Percentiles rank a stretch among this genome's conserved stretches.
Conservation (phyloP, 2,113 vertebrate genomes). For the Illadopsis cleaveri region DNA sequence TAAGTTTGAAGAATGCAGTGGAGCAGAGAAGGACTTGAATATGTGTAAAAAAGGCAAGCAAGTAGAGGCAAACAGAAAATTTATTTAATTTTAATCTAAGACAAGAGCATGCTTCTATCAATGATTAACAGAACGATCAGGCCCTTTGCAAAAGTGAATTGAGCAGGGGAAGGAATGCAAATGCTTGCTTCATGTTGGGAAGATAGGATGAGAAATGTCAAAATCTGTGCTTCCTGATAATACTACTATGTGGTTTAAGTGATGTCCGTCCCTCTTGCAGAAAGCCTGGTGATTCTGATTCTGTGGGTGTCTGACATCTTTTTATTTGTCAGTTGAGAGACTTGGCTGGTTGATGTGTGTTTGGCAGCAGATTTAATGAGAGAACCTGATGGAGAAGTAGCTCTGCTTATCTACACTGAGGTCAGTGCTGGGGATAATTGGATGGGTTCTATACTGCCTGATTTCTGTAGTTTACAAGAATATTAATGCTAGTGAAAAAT, state of each 20-base stretch:
- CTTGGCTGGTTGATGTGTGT: background rate
- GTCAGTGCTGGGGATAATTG: background rate
- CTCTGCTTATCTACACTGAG: background rate
- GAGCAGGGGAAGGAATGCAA: background rate
- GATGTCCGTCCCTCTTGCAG: background rate
- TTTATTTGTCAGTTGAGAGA: background rate
- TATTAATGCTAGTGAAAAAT: background rate
- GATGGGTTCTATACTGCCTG: background rate
- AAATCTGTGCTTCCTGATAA: background rate
- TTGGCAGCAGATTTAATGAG: conserved; percentile 21
- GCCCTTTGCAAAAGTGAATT: background rate
- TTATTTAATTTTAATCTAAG: background rate
- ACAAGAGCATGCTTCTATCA: background rate
- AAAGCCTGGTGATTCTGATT: background rate
- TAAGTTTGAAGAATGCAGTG: background rate
- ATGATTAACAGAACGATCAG: background rate
- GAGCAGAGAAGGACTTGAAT: background rate
- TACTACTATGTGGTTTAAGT: background rate
- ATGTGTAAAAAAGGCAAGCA: background rate
- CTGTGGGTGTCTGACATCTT: background rate
- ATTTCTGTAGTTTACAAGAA: background rate
- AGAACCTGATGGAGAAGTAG: background rate
- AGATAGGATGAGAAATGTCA: background rate
- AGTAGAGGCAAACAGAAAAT: background rate
- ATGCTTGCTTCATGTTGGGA: background rate